phyloP scores from a whole-genome alignment of 2,797 vertebrate genomes.

The Phataginus tricuspis region DNA sequence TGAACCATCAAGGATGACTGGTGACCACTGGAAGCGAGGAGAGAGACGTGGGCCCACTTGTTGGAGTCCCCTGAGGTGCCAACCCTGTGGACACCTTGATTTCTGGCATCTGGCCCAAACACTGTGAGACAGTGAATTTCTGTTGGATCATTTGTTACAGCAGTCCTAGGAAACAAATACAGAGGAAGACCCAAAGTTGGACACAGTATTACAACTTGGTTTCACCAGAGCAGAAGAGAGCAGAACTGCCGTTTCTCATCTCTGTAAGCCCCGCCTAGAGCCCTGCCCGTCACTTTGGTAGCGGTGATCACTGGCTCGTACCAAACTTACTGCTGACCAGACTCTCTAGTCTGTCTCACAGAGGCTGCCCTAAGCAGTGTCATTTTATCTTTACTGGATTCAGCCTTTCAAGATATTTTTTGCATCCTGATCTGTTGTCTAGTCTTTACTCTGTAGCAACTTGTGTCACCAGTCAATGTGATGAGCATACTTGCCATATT shows the following conservation, averaged over 20 bases:
- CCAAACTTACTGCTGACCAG: background rate
- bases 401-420: background rate
- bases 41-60: background rate
- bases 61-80: background rate
- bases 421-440: background rate
- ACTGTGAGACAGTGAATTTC: background rate
- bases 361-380: background rate
- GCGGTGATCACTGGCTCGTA: background rate
- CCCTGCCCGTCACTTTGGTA: background rate
- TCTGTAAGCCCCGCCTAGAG: background rate
- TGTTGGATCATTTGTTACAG: background rate
- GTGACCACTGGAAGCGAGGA: background rate
- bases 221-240: background rate
- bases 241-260: background rate
- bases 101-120: background rate
- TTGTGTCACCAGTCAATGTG: background rate
- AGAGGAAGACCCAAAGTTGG: background rate
- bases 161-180: background rate
- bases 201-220: background rate
- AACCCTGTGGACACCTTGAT: background rate
- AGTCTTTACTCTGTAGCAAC: background rate
- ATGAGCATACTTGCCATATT: background rate
- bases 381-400: conserved; percentile 46
- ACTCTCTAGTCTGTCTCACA: background rate
- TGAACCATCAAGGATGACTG: background rate